phyloP scores from a whole-genome alignment of 2,888 invertebrate genomes.

The Nezara viridula region DNA sequence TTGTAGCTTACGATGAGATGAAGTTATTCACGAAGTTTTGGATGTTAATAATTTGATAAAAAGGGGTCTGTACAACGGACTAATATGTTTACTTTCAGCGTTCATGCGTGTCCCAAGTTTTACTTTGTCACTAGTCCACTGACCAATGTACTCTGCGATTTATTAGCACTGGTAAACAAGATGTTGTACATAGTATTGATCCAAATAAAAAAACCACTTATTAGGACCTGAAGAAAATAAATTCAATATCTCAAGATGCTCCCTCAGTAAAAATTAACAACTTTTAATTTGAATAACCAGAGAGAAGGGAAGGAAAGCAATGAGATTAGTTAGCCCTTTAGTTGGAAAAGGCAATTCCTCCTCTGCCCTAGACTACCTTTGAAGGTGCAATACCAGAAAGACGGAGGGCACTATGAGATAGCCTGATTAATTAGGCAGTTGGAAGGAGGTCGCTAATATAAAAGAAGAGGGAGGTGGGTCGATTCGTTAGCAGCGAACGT shows the following conservation, averaged over 20 bases:
- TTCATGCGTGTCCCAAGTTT: too few relatives aligned
- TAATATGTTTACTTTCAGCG: too few relatives aligned
- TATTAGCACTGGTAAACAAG: too few relatives aligned
- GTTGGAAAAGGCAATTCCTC: background rate
- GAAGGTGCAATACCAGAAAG: background rate
- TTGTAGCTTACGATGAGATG: too few relatives aligned
- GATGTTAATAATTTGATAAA: too few relatives aligned
- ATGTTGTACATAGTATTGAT: too few relatives aligned
- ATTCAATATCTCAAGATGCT: background rate
- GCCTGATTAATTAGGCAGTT: conserved; percentile 40
- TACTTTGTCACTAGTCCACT: too few relatives aligned
- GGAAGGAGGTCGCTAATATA: conserved; percentile 26
- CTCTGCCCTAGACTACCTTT: background rate
- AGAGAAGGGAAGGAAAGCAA: background rate
- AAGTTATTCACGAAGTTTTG: too few relatives aligned
- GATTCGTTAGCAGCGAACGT: conserved; percentile 15
- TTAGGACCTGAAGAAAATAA: too few relatives aligned
- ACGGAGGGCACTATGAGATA: background rate
- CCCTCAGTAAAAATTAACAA: background rate
- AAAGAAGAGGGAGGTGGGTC: conserved; percentile 26
- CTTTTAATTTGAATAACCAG: background rate
- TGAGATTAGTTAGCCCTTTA: background rate
- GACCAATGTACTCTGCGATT: too few relatives aligned
- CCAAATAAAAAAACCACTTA: too few relatives aligned
- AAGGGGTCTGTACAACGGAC: too few relatives aligned